Evolutionary conservation across 2,888 invertebrate species (phyloP).

Genomic region (Drosophila meridionalis): DNA sequence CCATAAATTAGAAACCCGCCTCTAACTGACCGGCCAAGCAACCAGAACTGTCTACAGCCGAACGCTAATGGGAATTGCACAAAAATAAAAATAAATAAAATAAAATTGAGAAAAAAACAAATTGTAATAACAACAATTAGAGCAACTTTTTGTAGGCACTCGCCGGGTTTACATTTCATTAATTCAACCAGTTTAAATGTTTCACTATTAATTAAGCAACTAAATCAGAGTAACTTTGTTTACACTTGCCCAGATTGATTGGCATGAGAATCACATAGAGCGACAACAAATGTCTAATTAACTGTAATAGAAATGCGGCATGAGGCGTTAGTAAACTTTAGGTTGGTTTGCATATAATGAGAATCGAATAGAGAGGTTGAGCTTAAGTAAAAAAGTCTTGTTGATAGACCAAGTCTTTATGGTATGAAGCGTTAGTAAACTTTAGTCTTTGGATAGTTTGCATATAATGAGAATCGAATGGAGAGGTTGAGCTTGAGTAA

Average conservation of each 20-base stretch:
- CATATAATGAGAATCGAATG: slow-evolving; percentile 1
- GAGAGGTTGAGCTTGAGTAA: neutral
- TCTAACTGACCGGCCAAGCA: slow-evolving; percentile 14
- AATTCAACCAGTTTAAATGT: slow-evolving; percentile 56
- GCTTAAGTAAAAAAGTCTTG: neutral
- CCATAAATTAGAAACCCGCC: slow-evolving; percentile 69
- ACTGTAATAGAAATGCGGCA: neutral
- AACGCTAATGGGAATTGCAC: slow-evolving; percentile 67
- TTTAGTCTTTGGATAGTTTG: neutral
- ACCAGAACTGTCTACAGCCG: slow-evolving; percentile 39
- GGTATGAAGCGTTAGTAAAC: slow-evolving; percentile 4
- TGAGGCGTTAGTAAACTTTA: slow-evolving; percentile 4
- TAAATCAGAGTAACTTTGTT: slow-evolving; percentile 58
- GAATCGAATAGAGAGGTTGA: neutral
- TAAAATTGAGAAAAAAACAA: neutral
- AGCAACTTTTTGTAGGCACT: slow-evolving; percentile 53
- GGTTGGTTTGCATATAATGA: neutral
- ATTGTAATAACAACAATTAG: slow-evolving; percentile 52
- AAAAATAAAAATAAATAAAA: slow-evolving; percentile 24
- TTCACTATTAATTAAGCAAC: slow-evolving; percentile 68
- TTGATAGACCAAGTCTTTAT: neutral
- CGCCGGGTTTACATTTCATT: slow-evolving; percentile 43
- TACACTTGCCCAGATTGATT: slow-evolving; percentile 34
- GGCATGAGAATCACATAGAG: slow-evolving; percentile 23
- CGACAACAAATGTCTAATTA: slow-evolving; percentile 1